Percentiles rank a stretch among this genome's conserved stretches.
Conservation (phyloP, 2,888 invertebrate species). For the Galeopsomyia nigrocyanea region DNA sequence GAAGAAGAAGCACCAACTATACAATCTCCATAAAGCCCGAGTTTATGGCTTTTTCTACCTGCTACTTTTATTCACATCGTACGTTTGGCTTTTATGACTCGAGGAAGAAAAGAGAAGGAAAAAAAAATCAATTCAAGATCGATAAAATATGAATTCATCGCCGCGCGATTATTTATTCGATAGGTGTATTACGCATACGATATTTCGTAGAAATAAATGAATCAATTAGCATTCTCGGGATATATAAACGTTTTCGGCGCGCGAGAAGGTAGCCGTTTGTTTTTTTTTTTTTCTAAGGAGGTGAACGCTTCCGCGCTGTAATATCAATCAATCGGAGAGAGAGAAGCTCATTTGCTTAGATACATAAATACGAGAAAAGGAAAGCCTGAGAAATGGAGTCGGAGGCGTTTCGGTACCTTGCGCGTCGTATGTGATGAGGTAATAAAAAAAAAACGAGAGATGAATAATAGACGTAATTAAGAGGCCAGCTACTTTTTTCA, state of each 20-base stretch:
- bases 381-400: conserved; percentile 17
- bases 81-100: conserved; percentile 38
- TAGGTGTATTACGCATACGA: conserved; percentile 19
- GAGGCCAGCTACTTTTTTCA: conserved; percentile 31
- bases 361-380: neutral
- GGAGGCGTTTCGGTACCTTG: conserved; percentile 8
- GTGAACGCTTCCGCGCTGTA: conserved; percentile 20
- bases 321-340: conserved; percentile 37
- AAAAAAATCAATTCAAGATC: conserved; percentile 31
- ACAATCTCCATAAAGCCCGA: too few species aligned
- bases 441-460: conserved; percentile 37
- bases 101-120: too few species aligned
- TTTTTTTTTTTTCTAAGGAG: neutral
- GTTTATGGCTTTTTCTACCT: neutral
- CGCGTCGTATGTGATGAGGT: neutral
- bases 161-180: conserved; percentile 29
- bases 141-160: conserved; percentile 43
- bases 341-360: conserved; percentile 42
- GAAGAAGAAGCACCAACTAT: too few species aligned
- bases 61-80: conserved; percentile 3
- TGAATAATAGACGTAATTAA: conserved; percentile 42
- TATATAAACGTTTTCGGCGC: conserved; percentile 20
- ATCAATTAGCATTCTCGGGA: conserved; percentile 45
- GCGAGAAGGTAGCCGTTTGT: conserved; percentile 15
- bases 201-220: conserved; percentile 40